Base-by-base conservation (phyloP, 2,797 vertebrate species). In the Oryzias dopingdopingensis region DNA sequence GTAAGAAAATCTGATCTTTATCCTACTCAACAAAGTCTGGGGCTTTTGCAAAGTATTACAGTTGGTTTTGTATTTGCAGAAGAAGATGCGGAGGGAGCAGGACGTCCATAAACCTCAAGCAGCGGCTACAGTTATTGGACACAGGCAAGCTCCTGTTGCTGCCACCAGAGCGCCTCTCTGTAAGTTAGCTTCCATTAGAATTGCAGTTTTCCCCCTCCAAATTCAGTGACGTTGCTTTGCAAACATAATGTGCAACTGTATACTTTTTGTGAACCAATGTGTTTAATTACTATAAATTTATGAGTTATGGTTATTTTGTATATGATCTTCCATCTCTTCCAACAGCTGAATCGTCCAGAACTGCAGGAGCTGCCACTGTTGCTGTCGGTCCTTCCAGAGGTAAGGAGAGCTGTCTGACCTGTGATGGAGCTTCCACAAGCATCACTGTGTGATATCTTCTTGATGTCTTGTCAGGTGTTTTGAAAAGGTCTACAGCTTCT, bases 381-480 rank as follows among this genome's bases (percentile, higher is more conserved):
- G 89, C 90, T 32, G 72, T 3, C 0, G 91, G 62, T 26, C 90
- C 90, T 1, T 84, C 90, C 24, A 87, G 89, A 87, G 89, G 92
- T 92, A 52, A 69, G 77, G 70, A 20, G 8, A 46, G 1, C 17
- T 22, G 0, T 18, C 24, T 54, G 23, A 13, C 12, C 42, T 4
- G 1, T 4, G 14, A 14, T 14, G 1, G 24, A 6, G 4, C 2
- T 60, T 12, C 26, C 29, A 5, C 1, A 6, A 44, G 0, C 47
- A 32, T n/a, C 12, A 14, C 12, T 23, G 5, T 6, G 5, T 32
- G 42, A 1, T 22, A 15, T 20, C 0, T 1, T 1, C 17, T 22
- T 32, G 5, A 14, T 67, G 4, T 45, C 56, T 15, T 46, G 5
- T 41, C 45, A 92, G 92, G 86, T 59, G 81, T 78, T 46, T 42